A percentile compares a stretch with the other conserved stretches of the same genome.
These are phyloP conservation scores for Lycorma delicatula DNA, from an alignment of 1,140 invertebrate species.

Conservation along the genomic window DNA sequence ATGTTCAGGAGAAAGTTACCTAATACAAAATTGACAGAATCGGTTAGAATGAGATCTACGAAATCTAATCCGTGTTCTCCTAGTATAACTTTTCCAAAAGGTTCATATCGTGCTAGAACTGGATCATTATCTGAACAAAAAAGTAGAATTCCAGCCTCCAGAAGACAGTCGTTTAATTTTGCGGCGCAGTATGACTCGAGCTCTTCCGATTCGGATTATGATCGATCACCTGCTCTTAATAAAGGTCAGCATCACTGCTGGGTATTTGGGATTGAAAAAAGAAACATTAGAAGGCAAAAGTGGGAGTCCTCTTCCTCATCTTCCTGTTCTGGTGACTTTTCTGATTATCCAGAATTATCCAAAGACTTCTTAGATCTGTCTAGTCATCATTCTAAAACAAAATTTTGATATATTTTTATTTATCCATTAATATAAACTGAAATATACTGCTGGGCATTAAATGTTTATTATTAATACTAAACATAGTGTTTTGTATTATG, in stretches of 20 bases:
- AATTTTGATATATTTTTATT: slow-evolving; percentile 3
- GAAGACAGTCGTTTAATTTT: slow-evolving; percentile 14
- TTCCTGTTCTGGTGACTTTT: slow-evolving; percentile 14
- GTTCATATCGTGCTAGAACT: slow-evolving; percentile 9
- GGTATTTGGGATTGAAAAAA: not conserved
- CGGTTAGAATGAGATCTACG: slow-evolving; percentile 1
- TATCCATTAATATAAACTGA: too few relatives aligned
- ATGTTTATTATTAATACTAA: too few relatives aligned
- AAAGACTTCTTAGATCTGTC: slow-evolving; percentile 19
- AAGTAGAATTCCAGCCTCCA: not conserved
- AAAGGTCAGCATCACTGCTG: slow-evolving; percentile 11
- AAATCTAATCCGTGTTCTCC: slow-evolving; percentile 19
- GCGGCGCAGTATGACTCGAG: slow-evolving; percentile 14
- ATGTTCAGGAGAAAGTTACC: slow-evolving; percentile 15
- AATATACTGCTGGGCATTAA: too few relatives aligned
- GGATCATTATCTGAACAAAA: slow-evolving; percentile 12
- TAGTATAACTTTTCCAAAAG: slow-evolving; percentile 3
- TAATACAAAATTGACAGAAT: slow-evolving; percentile 1
- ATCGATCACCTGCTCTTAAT: not conserved
- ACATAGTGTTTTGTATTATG: too few relatives aligned
- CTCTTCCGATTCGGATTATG: slow-evolving; percentile 23
- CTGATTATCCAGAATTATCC: slow-evolving; percentile 17
- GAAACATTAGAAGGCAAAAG: not conserved
- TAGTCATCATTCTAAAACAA: slow-evolving; percentile 13
- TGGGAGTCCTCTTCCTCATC: slow-evolving; percentile 19